A percentile compares a stretch with the other conserved stretches of the same genome.
These are phyloP conservation scores for Grallaria varia DNA, from an alignment of 2,113 vertebrate genomes.

Conservation along the genomic window DNA sequence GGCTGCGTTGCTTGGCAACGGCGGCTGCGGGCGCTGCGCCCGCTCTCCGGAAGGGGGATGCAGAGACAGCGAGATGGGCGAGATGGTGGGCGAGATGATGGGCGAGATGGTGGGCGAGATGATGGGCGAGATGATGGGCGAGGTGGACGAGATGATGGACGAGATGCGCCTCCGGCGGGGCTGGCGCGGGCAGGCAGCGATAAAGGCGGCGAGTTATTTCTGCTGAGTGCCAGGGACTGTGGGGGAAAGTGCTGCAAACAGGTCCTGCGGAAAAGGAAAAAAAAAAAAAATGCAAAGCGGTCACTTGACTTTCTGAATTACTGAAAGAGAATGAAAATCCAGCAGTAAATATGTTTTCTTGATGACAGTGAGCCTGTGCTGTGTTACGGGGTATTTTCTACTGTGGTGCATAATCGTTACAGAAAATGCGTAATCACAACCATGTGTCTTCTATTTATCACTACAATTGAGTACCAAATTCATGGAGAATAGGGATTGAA, in stretches of 20 bases:
- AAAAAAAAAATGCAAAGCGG: background rate
- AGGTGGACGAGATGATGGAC: too few relatives aligned
- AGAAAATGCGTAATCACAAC: background rate
- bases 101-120: too few relatives aligned
- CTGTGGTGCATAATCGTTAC: background rate
- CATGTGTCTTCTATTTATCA: slow-evolving; percentile 53
- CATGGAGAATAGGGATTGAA: slow-evolving; percentile 30
- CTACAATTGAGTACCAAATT: slow-evolving; percentile 40
- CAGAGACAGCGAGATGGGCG: slow-evolving; percentile 72
- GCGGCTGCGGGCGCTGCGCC: slow-evolving; percentile 47
- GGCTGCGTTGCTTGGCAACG: slow-evolving; percentile 76
- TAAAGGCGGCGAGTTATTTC: slow-evolving; percentile 29
- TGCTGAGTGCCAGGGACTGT: slow-evolving; percentile 44
- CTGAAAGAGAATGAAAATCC: background rate
- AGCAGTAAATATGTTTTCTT: background rate
- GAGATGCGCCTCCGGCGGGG: slow-evolving; percentile 23
- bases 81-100: too few relatives aligned
- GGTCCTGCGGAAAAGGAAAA: background rate
- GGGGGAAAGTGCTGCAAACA: slow-evolving; percentile 30
- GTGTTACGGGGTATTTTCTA: background rate
- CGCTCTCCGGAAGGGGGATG: slow-evolving; percentile 71
- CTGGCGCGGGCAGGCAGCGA: slow-evolving; percentile 4
- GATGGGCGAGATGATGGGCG: too few relatives aligned
- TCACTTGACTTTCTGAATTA: background rate
- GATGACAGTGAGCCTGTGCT: background rate